Evolutionary conservation across 2,113 vertebrate species (phyloP), one percentile per base, ranked within the genome.

Genomic region (Chionodraco myersi): DNA sequence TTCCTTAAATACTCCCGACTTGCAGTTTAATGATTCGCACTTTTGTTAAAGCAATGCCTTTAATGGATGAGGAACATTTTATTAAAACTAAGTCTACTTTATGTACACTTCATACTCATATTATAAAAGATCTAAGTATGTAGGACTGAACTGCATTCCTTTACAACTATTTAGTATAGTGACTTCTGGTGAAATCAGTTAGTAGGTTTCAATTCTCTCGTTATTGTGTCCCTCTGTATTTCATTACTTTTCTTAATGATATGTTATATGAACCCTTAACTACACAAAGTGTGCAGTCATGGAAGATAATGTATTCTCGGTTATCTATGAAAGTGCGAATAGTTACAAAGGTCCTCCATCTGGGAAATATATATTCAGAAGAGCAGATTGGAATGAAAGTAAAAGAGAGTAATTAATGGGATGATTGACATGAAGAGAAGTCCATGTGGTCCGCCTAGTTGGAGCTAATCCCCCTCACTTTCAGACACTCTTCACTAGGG

Each of bases 361-460:
- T 47, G 45, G 7, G 52, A 10, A 23, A 18, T 65, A 8, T 30
- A 14, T 48, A 77, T 75, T 84, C n/a, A 60, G 51, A 10, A 16
- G 71, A 72, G 56, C 48, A 61, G 72, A 76, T 71, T 26, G 10
- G 9, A 49, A 53, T 5, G 3, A 45, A 63, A 56, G 26, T 48
- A 12, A 60, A 79, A 69, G 1, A 2, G 1, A 70, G 61, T 52
- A 67, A 41, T 73, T 41, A 80, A 44, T 41, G 36, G 36, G 63
- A 41, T 85, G 34, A 82, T 58, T 75, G 79, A 77, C 72, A 23
- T 26, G 15, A 41, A 57, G 78, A 53, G 58, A 69, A 57, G 48
- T 36, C 62, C 51, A 60, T n/a, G 41, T 15, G 23, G 41, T 26
- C 16, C 48, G 16, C 26, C 21, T 21, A n/a, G 44, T 48, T 60